Evolutionary conservation across 2,797 vertebrate genomes (phyloP).

Genomic region (Ataeniobius toweri): DNA sequence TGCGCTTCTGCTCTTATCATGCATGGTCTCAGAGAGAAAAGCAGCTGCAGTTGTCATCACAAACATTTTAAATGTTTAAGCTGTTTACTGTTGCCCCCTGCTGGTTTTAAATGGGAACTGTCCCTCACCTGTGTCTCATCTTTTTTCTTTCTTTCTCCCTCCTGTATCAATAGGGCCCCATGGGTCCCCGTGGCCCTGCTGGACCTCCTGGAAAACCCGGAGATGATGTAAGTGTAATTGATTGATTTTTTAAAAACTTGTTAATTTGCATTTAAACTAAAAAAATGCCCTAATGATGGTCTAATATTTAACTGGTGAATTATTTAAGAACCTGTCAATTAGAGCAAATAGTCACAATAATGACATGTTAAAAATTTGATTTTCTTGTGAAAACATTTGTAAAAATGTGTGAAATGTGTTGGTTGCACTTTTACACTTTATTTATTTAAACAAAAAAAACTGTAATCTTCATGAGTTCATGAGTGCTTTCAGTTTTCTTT

Average conservation of each 20-base stretch:
- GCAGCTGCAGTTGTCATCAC: neutral
- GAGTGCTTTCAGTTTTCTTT: neutral
- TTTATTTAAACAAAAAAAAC: neutral
- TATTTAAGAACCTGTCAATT: neutral
- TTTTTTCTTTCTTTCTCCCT: neutral
- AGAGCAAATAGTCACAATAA: neutral
- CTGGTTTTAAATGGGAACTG: slow-evolving; percentile 24
- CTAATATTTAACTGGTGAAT: neutral
- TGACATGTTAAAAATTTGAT: neutral
- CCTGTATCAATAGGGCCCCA: slow-evolving; percentile 77
- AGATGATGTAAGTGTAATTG: slow-evolving; percentile 88
- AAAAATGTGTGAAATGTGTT: neutral
- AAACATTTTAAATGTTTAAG: neutral
- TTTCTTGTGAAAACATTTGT: neutral
- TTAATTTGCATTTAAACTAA: neutral
- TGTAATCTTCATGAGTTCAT: neutral
- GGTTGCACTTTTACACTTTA: neutral
- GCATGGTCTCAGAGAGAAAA: slow-evolving; percentile 10
- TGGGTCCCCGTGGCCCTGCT: slow-evolving; percentile 93
- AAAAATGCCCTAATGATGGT: neutral
- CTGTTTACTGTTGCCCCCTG: slow-evolving; percentile 32
- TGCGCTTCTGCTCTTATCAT: slow-evolving; percentile 17
- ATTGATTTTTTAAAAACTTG: neutral
- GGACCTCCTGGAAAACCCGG: slow-evolving; percentile 93
- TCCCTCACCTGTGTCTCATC: slow-evolving; percentile 40